Evolutionary conservation across 2,888 invertebrate species (phyloP).

Genomic region (Spodoptera littoralis): DNA sequence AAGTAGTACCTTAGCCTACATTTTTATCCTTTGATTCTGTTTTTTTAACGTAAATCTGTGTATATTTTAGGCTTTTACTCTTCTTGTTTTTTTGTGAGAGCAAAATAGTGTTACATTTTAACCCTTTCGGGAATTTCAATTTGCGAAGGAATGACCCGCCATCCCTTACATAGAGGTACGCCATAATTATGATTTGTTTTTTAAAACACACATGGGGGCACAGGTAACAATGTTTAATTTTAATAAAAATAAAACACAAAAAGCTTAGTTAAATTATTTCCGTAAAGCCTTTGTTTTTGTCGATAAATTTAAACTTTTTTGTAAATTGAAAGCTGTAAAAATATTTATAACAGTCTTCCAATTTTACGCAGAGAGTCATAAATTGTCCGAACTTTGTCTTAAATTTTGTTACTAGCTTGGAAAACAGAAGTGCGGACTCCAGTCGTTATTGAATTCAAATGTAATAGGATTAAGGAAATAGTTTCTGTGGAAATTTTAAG

Average conservation of each 20-base stretch:
- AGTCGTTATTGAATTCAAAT: constrained; percentile 8
- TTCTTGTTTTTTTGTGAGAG: not conserved
- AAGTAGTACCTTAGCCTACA: too few relatives aligned
- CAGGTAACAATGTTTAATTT: constrained; percentile 20
- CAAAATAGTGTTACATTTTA: constrained; percentile 5
- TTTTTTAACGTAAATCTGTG: too few relatives aligned
- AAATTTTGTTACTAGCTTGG: constrained; percentile 14
- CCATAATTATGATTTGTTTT: constrained; percentile 42
- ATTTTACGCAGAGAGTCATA: constrained; percentile 36
- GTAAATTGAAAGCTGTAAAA: constrained; percentile 47
- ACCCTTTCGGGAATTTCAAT: constrained; percentile 36
- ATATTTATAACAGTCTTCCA: constrained; percentile 40
- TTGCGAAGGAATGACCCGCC: constrained; percentile 30
- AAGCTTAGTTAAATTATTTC: constrained; percentile 25
- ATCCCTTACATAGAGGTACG: constrained; percentile 17
- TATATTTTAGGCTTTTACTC: too few relatives aligned
- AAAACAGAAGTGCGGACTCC: constrained; percentile 25
- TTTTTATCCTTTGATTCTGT: too few relatives aligned
- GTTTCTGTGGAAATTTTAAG: too few relatives aligned
- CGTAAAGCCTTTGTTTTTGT: constrained; percentile 17
- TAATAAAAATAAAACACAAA: constrained; percentile 17
- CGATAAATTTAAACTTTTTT: constrained; percentile 20
- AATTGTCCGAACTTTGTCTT: constrained; percentile 38
- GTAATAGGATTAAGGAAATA: constrained; percentile 21
- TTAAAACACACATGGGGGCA: constrained; percentile 16